These are phyloP conservation scores for Augochlorella aurata DNA, from an alignment of 2,888 invertebrate species.

Conservation along the genomic window DNA sequence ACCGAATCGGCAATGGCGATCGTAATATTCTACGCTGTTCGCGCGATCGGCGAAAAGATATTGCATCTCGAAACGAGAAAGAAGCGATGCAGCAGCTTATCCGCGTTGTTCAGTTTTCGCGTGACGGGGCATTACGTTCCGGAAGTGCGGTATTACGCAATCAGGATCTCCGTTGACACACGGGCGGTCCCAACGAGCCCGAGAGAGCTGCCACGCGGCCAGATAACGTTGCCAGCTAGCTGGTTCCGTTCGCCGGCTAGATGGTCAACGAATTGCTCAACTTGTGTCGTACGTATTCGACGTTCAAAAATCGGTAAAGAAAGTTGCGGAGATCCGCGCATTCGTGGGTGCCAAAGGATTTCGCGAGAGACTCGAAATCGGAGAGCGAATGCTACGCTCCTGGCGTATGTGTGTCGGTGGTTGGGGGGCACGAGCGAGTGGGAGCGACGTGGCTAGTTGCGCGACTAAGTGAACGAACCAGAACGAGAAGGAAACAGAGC, in stretches of 20 bases:
- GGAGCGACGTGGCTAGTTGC: conserved; percentile 57
- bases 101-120: conserved; percentile 51
- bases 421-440: conserved; percentile 33
- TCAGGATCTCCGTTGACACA: conserved; percentile 38
- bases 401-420: conserved; percentile 52
- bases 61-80: conserved; percentile 34
- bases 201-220: neutral
- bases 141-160: conserved; percentile 50
- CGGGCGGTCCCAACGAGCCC: neutral
- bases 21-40: neutral
- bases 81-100: conserved; percentile 52
- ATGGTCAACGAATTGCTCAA: neutral
- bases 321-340: too few species aligned
- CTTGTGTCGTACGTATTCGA: too few species aligned
- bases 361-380: neutral
- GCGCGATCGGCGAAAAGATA: conserved; percentile 23
- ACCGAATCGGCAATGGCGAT: neutral
- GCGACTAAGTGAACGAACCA: conserved; percentile 42
- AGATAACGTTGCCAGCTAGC: neutral
- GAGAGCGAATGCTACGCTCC: conserved; percentile 42
- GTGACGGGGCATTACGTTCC: conserved; percentile 35
- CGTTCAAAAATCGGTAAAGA: too few species aligned
- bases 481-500: conserved; percentile 28
- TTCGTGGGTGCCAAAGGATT: neutral
- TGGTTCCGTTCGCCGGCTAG: neutral